These are phyloP conservation scores for Agrypnus murinus DNA, from an alignment of 2,888 invertebrate species.

Conservation along the genomic window DNA sequence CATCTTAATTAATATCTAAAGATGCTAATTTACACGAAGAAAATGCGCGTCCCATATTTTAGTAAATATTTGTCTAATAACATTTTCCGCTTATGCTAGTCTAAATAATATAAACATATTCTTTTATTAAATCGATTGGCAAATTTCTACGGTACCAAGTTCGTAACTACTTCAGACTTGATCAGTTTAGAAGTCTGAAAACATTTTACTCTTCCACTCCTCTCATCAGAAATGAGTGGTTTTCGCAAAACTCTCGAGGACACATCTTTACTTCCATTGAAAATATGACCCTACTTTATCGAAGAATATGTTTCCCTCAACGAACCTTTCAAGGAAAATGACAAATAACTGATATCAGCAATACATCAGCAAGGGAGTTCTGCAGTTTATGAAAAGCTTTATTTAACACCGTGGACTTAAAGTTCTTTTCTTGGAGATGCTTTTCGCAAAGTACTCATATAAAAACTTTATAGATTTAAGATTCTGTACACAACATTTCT, in stretches of 20 bases:
- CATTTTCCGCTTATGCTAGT: too few species aligned
- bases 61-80: too few species aligned
- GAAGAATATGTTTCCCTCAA: constrained; percentile 29
- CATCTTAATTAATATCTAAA: too few species aligned
- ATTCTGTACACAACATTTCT: too few species aligned
- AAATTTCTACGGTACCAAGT: too few species aligned
- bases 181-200: constrained; percentile 39
- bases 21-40: too few species aligned
- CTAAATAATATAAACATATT: too few species aligned
- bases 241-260: constrained; percentile 37
- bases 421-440: too few species aligned
- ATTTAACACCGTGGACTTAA: constrained; percentile 10
- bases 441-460: too few species aligned
- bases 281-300: constrained; percentile 38
- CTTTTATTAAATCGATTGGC: too few species aligned
- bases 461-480: too few species aligned
- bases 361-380: constrained; percentile 17
- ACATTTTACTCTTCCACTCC: constrained; percentile 39
- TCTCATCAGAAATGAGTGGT: constrained; percentile 35
- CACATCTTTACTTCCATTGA: constrained; percentile 34
- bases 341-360: constrained; percentile 28
- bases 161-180: constrained; percentile 45
- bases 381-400: constrained; percentile 18
- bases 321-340: constrained; percentile 24
- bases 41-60: too few species aligned